Percentiles rank a stretch among this genome's conserved stretches.
Conservation (phyloP, 30 jellyfish, hydroid and myxozoan genomes). For the Hydractinia echinata region DNA sequence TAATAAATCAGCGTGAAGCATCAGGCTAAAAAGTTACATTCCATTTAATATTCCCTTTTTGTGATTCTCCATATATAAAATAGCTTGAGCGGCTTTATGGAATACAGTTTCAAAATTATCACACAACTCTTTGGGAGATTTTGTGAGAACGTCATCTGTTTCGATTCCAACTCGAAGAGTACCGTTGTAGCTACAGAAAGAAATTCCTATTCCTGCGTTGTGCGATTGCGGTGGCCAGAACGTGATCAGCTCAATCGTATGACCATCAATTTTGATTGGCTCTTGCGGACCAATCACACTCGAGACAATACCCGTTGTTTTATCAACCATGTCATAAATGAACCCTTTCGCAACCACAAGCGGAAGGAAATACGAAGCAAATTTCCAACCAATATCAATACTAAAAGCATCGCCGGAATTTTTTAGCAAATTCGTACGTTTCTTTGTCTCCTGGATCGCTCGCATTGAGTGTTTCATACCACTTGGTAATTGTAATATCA, state of each 20-base stretch:
- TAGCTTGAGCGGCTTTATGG: neutral
- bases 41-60: neutral
- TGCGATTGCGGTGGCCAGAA: constrained; percentile 93
- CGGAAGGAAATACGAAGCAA: constrained; percentile 52
- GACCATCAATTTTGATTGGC: constrained; percentile 43
- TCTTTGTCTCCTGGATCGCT: constrained; percentile 41
- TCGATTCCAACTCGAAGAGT: constrained; percentile 53
- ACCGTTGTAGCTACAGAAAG: constrained; percentile 54
- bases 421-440: constrained; percentile 47
- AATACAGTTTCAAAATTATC: neutral
- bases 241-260: constrained; percentile 36
- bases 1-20: no score
- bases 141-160: constrained; percentile 44
- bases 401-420: constrained; percentile 76
- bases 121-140: constrained; percentile 44
- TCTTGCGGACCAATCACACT: constrained; percentile 81
- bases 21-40: no score
- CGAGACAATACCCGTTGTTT: constrained; percentile 69
- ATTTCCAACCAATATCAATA: constrained; percentile 36
- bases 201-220: constrained; percentile 65
- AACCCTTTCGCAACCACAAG: constrained; percentile 34
- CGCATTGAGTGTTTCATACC: constrained; percentile 19
- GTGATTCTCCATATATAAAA: neutral
- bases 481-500: constrained; percentile 49
- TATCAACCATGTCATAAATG: constrained; percentile 49